phyloP scores from a whole-genome alignment of 2,797 vertebrate genomes.

The Coregonus suidteri region DNA sequence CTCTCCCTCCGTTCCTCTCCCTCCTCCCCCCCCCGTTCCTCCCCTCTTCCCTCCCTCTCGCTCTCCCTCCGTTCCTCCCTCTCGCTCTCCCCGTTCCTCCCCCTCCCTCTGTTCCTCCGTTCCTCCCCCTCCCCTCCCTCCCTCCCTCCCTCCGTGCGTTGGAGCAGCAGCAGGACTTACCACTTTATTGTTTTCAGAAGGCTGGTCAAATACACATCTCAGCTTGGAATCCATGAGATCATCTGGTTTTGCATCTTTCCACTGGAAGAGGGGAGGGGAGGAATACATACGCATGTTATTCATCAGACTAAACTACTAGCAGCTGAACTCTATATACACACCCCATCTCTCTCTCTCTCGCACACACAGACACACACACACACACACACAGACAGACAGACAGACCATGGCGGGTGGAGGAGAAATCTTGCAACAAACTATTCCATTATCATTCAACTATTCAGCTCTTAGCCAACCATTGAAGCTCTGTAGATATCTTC shows the following conservation, averaged over 20 bases:
- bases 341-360: not conserved
- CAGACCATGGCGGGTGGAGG: not conserved
- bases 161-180: conserved; percentile 77
- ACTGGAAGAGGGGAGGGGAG: conserved; percentile 80
- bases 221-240: conserved; percentile 99
- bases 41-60: too few relatives aligned
- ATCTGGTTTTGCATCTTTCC: conserved; percentile 98
- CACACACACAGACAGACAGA: not conserved
- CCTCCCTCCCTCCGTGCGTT: not conserved
- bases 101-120: too few relatives aligned
- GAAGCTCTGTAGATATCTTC: not conserved
- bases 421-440: not conserved
- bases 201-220: conserved; percentile 98
- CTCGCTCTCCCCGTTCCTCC: too few relatives aligned
- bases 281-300: conserved; percentile 49
- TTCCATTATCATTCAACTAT: not conserved
- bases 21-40: too few relatives aligned
- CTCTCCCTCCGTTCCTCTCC: too few relatives aligned
- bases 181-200: conserved; percentile 95
- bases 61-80: too few relatives aligned
- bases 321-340: conserved; percentile 51
- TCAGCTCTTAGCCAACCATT: conserved; percentile 1
- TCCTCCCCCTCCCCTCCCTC: too few relatives aligned
- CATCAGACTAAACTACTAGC: conserved; percentile 57
- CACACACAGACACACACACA: not conserved